Evolutionary conservation across 2,888 invertebrate species (phyloP).

Genomic region (Tetramorium bicarinatum): DNA sequence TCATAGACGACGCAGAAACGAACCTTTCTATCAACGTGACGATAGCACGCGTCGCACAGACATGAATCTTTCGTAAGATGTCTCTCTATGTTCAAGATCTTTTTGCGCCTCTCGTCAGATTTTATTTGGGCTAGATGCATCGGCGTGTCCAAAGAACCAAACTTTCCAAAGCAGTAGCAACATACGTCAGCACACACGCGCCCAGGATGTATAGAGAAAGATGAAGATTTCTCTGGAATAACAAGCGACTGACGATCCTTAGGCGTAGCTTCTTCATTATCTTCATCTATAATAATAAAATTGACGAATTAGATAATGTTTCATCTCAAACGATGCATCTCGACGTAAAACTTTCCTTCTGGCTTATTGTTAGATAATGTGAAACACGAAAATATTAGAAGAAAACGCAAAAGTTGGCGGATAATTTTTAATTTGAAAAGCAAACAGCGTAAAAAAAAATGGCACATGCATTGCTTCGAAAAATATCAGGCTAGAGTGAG

Average conservation of each 20-base stretch:
- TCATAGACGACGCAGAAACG: not conserved
- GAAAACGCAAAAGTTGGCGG: slow-evolving; percentile 28
- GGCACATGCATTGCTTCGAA: slow-evolving; percentile 73
- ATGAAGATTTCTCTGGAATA: slow-evolving; percentile 95
- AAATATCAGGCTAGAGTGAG: slow-evolving; percentile 4
- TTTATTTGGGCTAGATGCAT: slow-evolving; percentile 96
- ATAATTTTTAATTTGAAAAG: slow-evolving; percentile 61
- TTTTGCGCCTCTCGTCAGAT: slow-evolving; percentile 93
- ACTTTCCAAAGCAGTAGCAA: slow-evolving; percentile 95
- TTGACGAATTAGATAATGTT: slow-evolving; percentile 25
- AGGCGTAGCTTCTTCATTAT: slow-evolving; percentile 81
- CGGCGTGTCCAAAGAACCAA: slow-evolving; percentile 94
- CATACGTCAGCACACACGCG: slow-evolving; percentile 94
- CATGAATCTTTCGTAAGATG: slow-evolving; percentile 94
- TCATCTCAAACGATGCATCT: not conserved
- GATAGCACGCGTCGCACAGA: slow-evolving; percentile 95
- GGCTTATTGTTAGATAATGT: not conserved
- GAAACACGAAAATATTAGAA: slow-evolving; percentile 30
- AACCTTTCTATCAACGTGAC: slow-evolving; percentile 94
- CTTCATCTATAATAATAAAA: slow-evolving; percentile 79
- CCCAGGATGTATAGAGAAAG: slow-evolving; percentile 95
- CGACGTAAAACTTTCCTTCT: slow-evolving; percentile 7
- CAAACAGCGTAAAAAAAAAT: slow-evolving; percentile 49
- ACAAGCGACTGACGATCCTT: slow-evolving; percentile 90
- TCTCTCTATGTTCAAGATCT: slow-evolving; percentile 93